Percentiles rank a stretch among this genome's conserved stretches.
phyloP scores from a whole-genome alignment of 2,888 invertebrate species.

The Drosophila vallismaia region DNA sequence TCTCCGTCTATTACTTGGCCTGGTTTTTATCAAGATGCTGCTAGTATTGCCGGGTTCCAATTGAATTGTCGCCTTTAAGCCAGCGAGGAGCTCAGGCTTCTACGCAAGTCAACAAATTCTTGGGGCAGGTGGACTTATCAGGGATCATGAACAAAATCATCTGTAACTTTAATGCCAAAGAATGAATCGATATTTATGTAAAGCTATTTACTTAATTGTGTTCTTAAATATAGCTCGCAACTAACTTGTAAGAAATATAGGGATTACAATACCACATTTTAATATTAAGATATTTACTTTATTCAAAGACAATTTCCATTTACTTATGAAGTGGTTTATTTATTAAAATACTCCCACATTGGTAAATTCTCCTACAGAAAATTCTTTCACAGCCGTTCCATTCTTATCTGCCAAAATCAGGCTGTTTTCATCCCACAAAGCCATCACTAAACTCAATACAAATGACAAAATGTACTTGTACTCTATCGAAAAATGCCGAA shows the following conservation, averaged over 20 bases:
- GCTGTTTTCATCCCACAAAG: constrained; percentile 18
- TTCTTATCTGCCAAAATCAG: constrained; percentile 13
- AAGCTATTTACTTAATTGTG: not conserved
- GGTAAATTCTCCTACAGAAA: constrained; percentile 3
- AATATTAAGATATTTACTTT: not conserved
- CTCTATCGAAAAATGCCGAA: constrained; percentile 47
- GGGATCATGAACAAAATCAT: not conserved
- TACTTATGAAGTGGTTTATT: constrained; percentile 8
- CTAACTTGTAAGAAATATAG: too few species aligned
- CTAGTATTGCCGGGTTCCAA: constrained; percentile 23
- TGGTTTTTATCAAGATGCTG: constrained; percentile 32
- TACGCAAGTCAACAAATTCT: not conserved
- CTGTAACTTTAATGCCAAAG: not conserved
- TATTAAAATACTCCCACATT: not conserved
- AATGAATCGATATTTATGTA: not conserved
- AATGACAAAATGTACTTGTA: constrained; percentile 23
- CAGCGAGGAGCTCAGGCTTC: not conserved
- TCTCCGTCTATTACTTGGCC: constrained; percentile 3
- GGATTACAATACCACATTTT: too few species aligned
- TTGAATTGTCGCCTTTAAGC: constrained; percentile 40
- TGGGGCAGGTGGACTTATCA: constrained; percentile 7
- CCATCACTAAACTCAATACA: constrained; percentile 35
- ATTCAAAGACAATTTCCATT: not conserved
- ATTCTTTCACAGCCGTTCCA: not conserved
- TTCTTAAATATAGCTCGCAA: not conserved